phyloP scores from a whole-genome alignment of 2,888 invertebrate species.

The Arrhopalites spinosus region DNA sequence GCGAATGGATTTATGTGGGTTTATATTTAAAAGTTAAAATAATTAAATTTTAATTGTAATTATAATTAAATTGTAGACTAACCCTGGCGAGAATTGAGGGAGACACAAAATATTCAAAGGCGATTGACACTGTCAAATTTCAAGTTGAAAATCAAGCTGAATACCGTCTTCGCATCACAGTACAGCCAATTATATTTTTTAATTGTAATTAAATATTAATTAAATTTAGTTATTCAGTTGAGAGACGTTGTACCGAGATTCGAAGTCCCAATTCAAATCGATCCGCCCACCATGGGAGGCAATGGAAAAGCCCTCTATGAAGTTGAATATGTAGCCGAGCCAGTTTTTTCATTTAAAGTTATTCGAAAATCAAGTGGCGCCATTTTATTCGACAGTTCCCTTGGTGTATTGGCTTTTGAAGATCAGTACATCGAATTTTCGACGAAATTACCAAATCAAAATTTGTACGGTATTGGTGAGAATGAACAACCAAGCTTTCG shows the following conservation, averaged over 20 bases:
- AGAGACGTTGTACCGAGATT: conserved; percentile 46
- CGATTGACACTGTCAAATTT: conserved; percentile 39
- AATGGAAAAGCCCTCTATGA: conserved; percentile 53
- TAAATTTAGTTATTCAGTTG: conserved; percentile 20
- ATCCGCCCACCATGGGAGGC: conserved; percentile 39
- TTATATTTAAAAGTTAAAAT: neutral
- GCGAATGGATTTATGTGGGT: conserved; percentile 34
- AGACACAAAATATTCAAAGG: conserved; percentile 45
- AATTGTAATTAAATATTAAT: neutral
- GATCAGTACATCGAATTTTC: conserved; percentile 62
- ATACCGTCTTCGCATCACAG: conserved; percentile 52
- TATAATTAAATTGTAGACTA: conserved; percentile 34
- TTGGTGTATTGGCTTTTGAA: conserved; percentile 60
- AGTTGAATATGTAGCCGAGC: conserved; percentile 47
- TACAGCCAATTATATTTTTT: conserved; percentile 2
- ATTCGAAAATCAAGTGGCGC: conserved; percentile 47
- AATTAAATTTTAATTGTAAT: neutral
- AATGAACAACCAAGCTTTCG: conserved; percentile 56
- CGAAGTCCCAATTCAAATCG: conserved; percentile 50
- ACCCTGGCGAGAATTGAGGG: conserved; percentile 40
- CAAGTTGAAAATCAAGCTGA: conserved; percentile 50
- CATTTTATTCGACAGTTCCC: conserved; percentile 56
- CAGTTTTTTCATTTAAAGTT: conserved; percentile 58
- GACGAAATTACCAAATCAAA: conserved; percentile 58
- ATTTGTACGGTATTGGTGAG: conserved; percentile 62